These are phyloP conservation scores for Podocnemis expansa DNA, from an alignment of 2,113 vertebrate species.

Conservation along the genomic window DNA sequence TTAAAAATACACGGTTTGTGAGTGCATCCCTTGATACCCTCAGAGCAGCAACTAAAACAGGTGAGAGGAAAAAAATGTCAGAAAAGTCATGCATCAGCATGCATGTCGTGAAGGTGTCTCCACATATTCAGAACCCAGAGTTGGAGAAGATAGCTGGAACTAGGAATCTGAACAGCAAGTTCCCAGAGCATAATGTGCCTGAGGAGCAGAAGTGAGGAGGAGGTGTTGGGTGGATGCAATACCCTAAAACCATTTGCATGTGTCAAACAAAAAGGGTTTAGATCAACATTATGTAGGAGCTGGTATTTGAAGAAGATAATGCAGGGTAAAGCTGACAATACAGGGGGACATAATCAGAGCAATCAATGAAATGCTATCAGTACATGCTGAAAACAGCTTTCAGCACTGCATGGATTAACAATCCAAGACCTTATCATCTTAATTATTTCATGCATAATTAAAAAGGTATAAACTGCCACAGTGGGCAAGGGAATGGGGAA, in stretches of 20 bases:
- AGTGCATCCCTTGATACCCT: not conserved
- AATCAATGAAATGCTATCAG: slow-evolving; percentile 28
- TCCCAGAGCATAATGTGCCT: not conserved
- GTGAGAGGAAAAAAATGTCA: not conserved
- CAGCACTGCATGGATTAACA: slow-evolving; percentile 41
- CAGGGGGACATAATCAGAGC: not conserved
- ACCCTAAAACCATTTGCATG: fast-evolving
- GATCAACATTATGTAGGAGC: not conserved
- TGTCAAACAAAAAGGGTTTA: not conserved
- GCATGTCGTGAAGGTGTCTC: not conserved
- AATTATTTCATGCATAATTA: slow-evolving; percentile 67
- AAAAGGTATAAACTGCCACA: slow-evolving; percentile 33
- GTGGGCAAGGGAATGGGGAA: slow-evolving; percentile 42
- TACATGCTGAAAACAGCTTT: slow-evolving; percentile 24
- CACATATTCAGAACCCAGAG: fast-evolving
- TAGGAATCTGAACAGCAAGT: not conserved
- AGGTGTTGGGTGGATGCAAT: not conserved
- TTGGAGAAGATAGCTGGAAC: not conserved
- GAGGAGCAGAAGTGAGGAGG: not conserved
- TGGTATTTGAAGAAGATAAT: not conserved
- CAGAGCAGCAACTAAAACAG: not conserved
- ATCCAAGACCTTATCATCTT: slow-evolving; percentile 49
- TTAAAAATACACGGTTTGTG: not conserved
- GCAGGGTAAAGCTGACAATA: not conserved
- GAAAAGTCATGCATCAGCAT: not conserved